phyloP scores from a whole-genome alignment of 2,113 vertebrate species.

The Kobus ellipsiprymnus region DNA sequence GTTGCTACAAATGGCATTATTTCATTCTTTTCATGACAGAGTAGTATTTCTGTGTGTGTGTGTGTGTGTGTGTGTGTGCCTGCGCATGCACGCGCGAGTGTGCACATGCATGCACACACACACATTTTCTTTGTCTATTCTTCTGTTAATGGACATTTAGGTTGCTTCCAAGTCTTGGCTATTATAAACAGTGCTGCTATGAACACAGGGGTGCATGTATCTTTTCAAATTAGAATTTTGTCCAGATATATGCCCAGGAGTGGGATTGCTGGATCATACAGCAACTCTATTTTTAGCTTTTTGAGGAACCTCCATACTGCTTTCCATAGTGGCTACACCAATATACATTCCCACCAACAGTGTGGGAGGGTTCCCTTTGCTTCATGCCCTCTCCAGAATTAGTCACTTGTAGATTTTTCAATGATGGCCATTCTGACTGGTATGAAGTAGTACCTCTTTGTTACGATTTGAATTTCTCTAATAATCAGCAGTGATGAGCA shows the following conservation, averaged over 20 bases:
- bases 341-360: background rate
- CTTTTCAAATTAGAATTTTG: background rate
- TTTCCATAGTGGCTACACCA: background rate
- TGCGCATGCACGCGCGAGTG: rapidly evolving
- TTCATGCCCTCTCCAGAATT: background rate
- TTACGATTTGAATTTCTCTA: background rate
- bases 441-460: background rate
- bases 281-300: background rate
- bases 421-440: background rate
- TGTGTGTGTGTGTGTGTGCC: rapidly evolving
- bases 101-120: background rate
- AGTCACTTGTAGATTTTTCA: background rate
- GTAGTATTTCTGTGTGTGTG: background rate
- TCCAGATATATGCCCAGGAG: background rate
- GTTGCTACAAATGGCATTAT: background rate
- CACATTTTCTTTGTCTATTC: background rate
- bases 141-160: background rate
- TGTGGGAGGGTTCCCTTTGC: background rate
- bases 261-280: background rate
- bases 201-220: background rate
- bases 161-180: background rate
- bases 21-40: background rate
- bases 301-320: background rate
- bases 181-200: background rate
- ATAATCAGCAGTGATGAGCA: background rate